Percentiles rank a stretch among this genome's conserved stretches.
phyloP scores from a whole-genome alignment of 2,888 invertebrate species.

The Nasonia oneida region DNA sequence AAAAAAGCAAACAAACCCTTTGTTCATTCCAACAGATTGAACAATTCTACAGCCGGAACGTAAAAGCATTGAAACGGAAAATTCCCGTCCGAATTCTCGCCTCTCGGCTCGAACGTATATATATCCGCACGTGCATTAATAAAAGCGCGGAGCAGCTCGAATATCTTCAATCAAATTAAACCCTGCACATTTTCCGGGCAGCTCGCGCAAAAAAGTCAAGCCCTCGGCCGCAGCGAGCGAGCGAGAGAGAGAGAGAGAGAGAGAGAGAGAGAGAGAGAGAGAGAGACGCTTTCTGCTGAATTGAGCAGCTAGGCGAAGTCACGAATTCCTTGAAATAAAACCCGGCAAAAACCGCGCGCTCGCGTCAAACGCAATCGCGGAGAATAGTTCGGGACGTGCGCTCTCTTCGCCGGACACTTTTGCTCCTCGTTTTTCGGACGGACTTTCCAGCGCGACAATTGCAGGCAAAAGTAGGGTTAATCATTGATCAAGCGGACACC shows the following conservation, averaged over 20 bases:
- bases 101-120: not conserved
- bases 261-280: too few relatives aligned
- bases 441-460: not conserved
- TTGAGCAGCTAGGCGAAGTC: slow-evolving; percentile 11
- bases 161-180: slow-evolving; percentile 8
- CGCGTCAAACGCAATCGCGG: not conserved
- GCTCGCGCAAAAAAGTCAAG: not conserved
- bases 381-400: slow-evolving; percentile 22
- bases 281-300: slow-evolving; percentile 35
- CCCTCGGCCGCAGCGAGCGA: too few relatives aligned
- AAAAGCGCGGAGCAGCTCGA: not conserved
- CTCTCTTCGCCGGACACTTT: too few relatives aligned
- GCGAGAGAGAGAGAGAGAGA: too few relatives aligned
- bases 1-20: not conserved
- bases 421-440: not conserved
- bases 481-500: slow-evolving; percentile 13
- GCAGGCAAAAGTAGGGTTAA: not conserved
- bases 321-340: slow-evolving; percentile 49
- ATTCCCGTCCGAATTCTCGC: too few relatives aligned
- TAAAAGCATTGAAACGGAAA: too few relatives aligned
- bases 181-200: not conserved
- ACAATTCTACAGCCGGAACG: too few relatives aligned
- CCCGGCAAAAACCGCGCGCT: slow-evolving; percentile 18
- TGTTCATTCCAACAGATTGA: too few relatives aligned
- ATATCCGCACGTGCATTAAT: not conserved